These are phyloP conservation scores for Alcis repandata DNA, from an alignment of 2,888 invertebrate genomes.

Conservation along the genomic window DNA sequence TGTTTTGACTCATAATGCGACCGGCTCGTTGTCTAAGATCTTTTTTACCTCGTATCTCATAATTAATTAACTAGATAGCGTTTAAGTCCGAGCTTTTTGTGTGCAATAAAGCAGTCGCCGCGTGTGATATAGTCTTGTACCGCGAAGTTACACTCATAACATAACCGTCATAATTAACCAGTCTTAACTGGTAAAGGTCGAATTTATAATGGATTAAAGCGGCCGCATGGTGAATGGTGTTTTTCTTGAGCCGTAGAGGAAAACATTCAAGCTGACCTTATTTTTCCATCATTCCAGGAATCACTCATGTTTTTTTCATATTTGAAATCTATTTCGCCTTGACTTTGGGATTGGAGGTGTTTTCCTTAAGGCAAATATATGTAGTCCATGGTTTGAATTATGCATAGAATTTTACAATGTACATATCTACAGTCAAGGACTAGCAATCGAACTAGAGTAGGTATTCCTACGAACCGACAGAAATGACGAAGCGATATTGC, in stretches of 20 bases:
- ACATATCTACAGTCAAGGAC: slow-evolving; percentile 15
- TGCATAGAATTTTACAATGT: neutral
- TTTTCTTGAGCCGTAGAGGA: slow-evolving; percentile 43
- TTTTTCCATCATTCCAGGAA: slow-evolving; percentile 49
- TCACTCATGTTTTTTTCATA: slow-evolving; percentile 46
- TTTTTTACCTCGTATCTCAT: slow-evolving; percentile 50
- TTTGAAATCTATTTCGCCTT: slow-evolving; percentile 52
- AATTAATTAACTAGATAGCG: slow-evolving; percentile 54
- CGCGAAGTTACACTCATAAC: slow-evolving; percentile 58
- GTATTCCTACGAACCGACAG: slow-evolving; percentile 3
- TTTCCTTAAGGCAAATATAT: slow-evolving; percentile 34
- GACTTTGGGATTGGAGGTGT: slow-evolving; percentile 42
- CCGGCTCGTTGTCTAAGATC: slow-evolving; percentile 47
- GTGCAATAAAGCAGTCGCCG: slow-evolving; percentile 38
- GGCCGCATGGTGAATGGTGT: slow-evolving; percentile 40
- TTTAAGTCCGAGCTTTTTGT: slow-evolving; percentile 54
- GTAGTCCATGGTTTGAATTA: slow-evolving; percentile 29
- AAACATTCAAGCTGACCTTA: slow-evolving; percentile 47
- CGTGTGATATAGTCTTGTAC: slow-evolving; percentile 46
- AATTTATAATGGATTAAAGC: slow-evolving; percentile 44
- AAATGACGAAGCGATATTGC: slow-evolving; percentile 33
- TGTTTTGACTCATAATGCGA: slow-evolving; percentile 50
- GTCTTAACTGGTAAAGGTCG: slow-evolving; percentile 44
- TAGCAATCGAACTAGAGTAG: slow-evolving; percentile 16
- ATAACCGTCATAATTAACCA: slow-evolving; percentile 52